A percentile compares a stretch with the other conserved stretches of the same genome.
Evolutionary conservation across 1,140 invertebrate species (phyloP).

Genomic region (Brachionus rotundiformis): DNA sequence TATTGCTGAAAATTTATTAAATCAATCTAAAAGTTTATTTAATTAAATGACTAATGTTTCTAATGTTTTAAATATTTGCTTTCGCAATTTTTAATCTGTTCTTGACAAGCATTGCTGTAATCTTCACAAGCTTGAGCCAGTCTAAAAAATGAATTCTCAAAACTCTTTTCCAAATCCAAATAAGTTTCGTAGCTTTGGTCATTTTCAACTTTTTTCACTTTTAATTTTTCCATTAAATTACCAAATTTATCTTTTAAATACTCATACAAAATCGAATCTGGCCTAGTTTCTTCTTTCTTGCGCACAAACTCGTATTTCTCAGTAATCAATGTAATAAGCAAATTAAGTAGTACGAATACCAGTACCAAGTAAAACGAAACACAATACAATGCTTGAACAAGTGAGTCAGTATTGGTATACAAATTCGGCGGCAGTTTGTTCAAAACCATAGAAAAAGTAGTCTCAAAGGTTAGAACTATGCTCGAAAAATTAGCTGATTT

Average conservation of each 20-base stretch:
- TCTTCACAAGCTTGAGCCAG: neutral
- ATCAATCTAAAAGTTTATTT: too few species aligned
- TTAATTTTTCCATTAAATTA: neutral
- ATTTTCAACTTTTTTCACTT: neutral
- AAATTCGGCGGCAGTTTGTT: constrained; percentile 10
- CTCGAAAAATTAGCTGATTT: neutral
- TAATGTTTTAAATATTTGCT: neutral
- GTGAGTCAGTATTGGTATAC: neutral
- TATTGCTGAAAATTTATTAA: too few species aligned
- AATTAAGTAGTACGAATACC: neutral
- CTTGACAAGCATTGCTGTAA: neutral
- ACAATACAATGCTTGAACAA: neutral
- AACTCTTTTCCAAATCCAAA: neutral
- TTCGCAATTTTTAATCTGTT: neutral
- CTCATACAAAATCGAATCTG: neutral
- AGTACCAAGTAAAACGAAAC: neutral
- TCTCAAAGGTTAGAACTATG: neutral
- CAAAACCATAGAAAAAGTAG: constrained; percentile 24
- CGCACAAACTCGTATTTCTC: neutral
- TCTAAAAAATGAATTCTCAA: neutral
- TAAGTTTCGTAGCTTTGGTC: neutral
- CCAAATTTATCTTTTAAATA: constrained; percentile 4
- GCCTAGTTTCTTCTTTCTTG: neutral
- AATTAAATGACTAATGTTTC: too few species aligned
- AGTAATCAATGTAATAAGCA: constrained; percentile 7